phyloP scores from a whole-genome alignment of 2,113 vertebrate genomes.

The Etia nguti region DNA sequence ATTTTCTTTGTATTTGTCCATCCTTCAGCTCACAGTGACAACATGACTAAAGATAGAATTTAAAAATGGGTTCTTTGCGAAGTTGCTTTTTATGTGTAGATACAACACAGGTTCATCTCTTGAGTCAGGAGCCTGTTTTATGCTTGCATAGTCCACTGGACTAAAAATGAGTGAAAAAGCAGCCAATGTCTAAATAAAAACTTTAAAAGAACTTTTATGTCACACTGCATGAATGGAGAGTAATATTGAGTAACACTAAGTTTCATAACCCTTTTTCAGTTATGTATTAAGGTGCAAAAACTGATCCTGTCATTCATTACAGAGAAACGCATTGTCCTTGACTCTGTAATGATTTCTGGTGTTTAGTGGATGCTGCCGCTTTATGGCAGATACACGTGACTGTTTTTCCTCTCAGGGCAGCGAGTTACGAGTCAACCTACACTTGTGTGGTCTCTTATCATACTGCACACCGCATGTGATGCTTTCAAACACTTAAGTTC shows the following conservation, averaged over 20 bases:
- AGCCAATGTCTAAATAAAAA: not conserved
- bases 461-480: not conserved
- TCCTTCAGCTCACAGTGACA: not conserved
- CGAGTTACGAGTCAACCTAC: not conserved
- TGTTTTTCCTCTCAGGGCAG: not conserved
- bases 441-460: not conserved
- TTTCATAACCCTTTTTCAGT: not conserved
- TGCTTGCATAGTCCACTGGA: not conserved
- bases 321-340: not conserved
- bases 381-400: not conserved
- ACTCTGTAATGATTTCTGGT: rapidly evolving
- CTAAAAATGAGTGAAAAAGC: not conserved
- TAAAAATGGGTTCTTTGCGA: not conserved
- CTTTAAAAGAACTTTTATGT: not conserved
- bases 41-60: not conserved
- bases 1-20: not conserved
- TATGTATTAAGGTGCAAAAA: not conserved
- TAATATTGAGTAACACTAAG: not conserved
- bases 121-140: not conserved
- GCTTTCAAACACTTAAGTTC: not conserved
- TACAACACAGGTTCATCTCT: not conserved
- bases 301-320: not conserved
- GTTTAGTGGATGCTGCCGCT: not conserved
- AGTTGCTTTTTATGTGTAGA: not conserved
- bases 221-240: not conserved